Conservation (phyloP, 2,797 vertebrate genomes). For the Leucoraja ocellata region DNA sequence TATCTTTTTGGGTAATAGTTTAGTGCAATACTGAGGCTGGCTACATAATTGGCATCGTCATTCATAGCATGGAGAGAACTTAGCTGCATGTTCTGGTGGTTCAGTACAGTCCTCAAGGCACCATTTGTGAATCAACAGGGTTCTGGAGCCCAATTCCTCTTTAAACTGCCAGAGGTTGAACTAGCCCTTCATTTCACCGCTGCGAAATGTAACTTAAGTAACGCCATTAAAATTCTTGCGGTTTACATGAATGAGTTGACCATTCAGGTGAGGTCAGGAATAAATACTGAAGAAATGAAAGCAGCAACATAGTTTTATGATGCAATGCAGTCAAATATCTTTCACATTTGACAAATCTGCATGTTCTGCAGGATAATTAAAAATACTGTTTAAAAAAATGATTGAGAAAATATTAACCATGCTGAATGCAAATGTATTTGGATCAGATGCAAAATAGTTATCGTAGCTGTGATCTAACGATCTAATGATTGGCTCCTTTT, state of each 20-base stretch:
- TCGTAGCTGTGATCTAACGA: background rate
- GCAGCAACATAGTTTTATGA: background rate
- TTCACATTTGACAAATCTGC: background rate
- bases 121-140: background rate
- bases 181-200: background rate
- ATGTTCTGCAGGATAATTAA: background rate
- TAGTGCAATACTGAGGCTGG: background rate
- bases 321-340: background rate
- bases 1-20: background rate
- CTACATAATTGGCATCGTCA: background rate
- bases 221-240: background rate
- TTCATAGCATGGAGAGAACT: background rate
- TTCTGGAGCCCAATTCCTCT: background rate
- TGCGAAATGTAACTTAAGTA: background rate
- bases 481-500: slow-evolving; percentile 5
- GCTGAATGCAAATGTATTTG: background rate
- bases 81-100: background rate
- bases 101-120: background rate
- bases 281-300: background rate
- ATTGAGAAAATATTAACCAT: background rate
- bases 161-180: background rate
- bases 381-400: background rate
- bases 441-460: background rate
- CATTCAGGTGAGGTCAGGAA: background rate
- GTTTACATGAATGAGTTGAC: background rate